Evolutionary conservation across 2,888 invertebrate genomes (phyloP), one percentile per base, ranked within the genome.

Genomic region (Acholoe squamosa): DNA sequence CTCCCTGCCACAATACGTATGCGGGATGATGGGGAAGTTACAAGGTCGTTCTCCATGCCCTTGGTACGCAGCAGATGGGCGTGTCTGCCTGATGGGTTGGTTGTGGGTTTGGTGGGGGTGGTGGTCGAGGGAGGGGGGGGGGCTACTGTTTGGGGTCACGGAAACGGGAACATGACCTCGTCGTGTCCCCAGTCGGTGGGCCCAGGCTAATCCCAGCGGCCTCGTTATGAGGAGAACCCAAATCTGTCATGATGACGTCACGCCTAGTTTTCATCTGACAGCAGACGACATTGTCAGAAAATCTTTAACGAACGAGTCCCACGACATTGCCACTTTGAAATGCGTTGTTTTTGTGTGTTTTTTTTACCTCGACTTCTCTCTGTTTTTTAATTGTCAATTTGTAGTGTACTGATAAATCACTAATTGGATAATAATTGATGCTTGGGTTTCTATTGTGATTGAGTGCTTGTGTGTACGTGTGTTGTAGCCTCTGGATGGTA

Each of bases 171-270:
- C 71, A 71, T 71, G 71, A 71, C 71, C 71, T 71, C 3, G 71
- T 7, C 31, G 71, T 71, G 71, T 71, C 71, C 71, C 71, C 61
- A n/a, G 31, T 71, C 25, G 25, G 71, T 28, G 14, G 28, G 71
- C 14, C 28, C 25, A 1, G 71, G 28, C 71, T 71, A 71, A 71
- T 71, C 71, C 71, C 71, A 14, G 25, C 16, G 71, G 71, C 71
- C 71, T 71, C 71, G 31, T 71, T 71, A 71, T 71, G 71, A 71
- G 71, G 71, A n/a, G 28, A 71, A 71, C 71, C 71, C 71, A 25
- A 28, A 71, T 71, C 71, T 25, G 71, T 71, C 28, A 71, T 16
- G 71, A 28, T 71, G 71, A 71, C 71, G 71, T 71, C 71, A 71
- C 31, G 25, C 28, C 28, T 61, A 14, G 71, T 71, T 71, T 25